Conservation (phyloP, 2,888 invertebrate species). For the Palloptera scutellata region DNA sequence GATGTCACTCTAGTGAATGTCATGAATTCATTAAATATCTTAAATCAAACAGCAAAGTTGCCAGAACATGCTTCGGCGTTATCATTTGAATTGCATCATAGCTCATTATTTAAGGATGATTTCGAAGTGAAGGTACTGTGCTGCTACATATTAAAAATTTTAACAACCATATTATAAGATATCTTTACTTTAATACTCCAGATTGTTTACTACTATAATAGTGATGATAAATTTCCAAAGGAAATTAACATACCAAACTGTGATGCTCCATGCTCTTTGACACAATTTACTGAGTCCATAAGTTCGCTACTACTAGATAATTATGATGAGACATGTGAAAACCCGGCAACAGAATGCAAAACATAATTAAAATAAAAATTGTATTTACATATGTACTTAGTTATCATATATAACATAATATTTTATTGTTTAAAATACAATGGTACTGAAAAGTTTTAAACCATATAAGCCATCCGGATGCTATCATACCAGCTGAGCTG, state of each 20-base stretch:
- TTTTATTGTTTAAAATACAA: neutral
- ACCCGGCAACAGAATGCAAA: constrained; percentile 52
- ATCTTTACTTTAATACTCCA: constrained; percentile 54
- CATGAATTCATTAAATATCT: constrained; percentile 76
- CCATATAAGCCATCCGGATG: too few species aligned
- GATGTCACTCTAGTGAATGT: constrained; percentile 82
- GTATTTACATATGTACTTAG: neutral
- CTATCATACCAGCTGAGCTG: too few species aligned
- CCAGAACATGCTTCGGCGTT: constrained; percentile 82
- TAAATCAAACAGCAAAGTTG: constrained; percentile 68
- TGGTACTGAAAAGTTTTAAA: too few species aligned
- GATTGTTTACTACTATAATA: constrained; percentile 74
- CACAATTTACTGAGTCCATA: constrained; percentile 67
- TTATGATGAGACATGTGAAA: constrained; percentile 74
- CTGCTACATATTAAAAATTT: neutral
- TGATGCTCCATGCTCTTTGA: constrained; percentile 70
- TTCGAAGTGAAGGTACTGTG: constrained; percentile 70
- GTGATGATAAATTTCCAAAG: constrained; percentile 68
- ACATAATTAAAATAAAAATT: constrained; percentile 31
- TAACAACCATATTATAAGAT: neutral
- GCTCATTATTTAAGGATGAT: constrained; percentile 58
- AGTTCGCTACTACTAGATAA: constrained; percentile 70
- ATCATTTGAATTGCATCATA: constrained; percentile 76
- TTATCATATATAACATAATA: neutral
- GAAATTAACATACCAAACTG: constrained; percentile 72